phyloP scores from a whole-genome alignment of 1,140 invertebrate genomes.

The Micrasema longulum region DNA sequence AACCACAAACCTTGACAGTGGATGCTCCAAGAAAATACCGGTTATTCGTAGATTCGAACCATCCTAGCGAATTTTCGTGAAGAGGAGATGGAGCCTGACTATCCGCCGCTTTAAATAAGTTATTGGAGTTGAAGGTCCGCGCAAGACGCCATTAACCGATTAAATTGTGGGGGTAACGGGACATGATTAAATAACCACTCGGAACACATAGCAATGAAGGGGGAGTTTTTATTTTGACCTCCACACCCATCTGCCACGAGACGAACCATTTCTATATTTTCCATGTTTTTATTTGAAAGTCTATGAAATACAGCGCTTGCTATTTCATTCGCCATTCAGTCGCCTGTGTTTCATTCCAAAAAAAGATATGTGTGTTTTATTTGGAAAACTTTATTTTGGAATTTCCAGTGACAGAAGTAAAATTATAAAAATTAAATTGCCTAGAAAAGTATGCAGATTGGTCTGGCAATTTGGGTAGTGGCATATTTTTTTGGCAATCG shows the following conservation, averaged over 20 bases:
- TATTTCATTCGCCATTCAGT: slow-evolving; percentile 50
- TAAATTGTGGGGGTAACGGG: too few relatives aligned
- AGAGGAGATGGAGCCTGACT: too few relatives aligned
- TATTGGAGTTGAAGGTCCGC: too few relatives aligned
- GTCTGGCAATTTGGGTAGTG: slow-evolving; percentile 53
- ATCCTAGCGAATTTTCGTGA: too few relatives aligned
- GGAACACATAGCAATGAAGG: slow-evolving; percentile 48
- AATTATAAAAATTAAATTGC: slow-evolving; percentile 55
- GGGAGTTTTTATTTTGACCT: slow-evolving; percentile 56
- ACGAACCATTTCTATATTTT: slow-evolving; percentile 35
- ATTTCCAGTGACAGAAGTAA: slow-evolving; percentile 47
- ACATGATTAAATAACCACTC: slow-evolving; percentile 48
- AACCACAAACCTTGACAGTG: too few relatives aligned
- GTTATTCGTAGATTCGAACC: too few relatives aligned
- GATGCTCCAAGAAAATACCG: too few relatives aligned
- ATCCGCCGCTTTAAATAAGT: too few relatives aligned
- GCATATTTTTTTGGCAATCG: slow-evolving; percentile 54
- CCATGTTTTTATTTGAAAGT: slow-evolving; percentile 22
- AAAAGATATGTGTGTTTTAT: slow-evolving; percentile 39
- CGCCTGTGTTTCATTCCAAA: slow-evolving; percentile 50
- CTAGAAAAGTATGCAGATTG: slow-evolving; percentile 52
- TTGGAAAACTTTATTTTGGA: slow-evolving; percentile 45
- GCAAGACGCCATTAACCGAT: too few relatives aligned
- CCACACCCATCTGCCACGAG: slow-evolving; percentile 56
- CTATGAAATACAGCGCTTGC: slow-evolving; percentile 50